Percentiles rank a stretch among this genome's conserved stretches.
phyloP scores from a whole-genome alignment of 2,797 vertebrate species.

The Naso thynnoides region DNA sequence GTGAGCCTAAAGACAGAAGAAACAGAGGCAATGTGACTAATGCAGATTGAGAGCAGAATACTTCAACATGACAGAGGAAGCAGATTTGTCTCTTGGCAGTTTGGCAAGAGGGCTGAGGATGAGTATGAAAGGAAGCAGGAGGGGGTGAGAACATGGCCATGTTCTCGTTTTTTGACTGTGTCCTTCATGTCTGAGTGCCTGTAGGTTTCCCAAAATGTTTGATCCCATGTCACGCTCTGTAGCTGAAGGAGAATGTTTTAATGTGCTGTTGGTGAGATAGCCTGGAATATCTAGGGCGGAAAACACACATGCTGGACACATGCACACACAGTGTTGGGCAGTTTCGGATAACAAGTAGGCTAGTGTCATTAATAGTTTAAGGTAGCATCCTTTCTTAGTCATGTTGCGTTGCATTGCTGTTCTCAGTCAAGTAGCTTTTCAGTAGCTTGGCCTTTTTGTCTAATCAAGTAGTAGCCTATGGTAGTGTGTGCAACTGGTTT shows the following conservation, averaged over 20 bases:
- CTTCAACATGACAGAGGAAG: constrained; percentile 48
- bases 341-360: too few relatives aligned
- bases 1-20: constrained; percentile 29
- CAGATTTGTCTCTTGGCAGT: constrained; percentile 43
- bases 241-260: constrained; percentile 31
- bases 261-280: constrained; percentile 25
- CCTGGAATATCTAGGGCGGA: constrained; percentile 27
- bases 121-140: constrained; percentile 23
- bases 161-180: constrained; percentile 26
- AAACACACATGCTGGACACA: constrained; percentile 25
- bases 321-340: constrained; percentile 3
- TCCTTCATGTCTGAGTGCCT: constrained; percentile 20
- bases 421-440: too few relatives aligned
- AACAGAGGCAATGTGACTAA: constrained; percentile 43
- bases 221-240: constrained; percentile 41
- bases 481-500: too few relatives aligned
- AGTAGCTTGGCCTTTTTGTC: too few relatives aligned
- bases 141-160: constrained; percentile 15
- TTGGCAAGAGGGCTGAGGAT: constrained; percentile 36
- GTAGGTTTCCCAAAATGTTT: constrained; percentile 32
- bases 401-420: too few relatives aligned
- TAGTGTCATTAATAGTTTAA: too few relatives aligned
- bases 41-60: constrained; percentile 51
- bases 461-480: too few relatives aligned
- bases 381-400: too few relatives aligned